Evolutionary conservation across 2,888 invertebrate genomes (phyloP).

Genomic region (Clivina fossor): DNA sequence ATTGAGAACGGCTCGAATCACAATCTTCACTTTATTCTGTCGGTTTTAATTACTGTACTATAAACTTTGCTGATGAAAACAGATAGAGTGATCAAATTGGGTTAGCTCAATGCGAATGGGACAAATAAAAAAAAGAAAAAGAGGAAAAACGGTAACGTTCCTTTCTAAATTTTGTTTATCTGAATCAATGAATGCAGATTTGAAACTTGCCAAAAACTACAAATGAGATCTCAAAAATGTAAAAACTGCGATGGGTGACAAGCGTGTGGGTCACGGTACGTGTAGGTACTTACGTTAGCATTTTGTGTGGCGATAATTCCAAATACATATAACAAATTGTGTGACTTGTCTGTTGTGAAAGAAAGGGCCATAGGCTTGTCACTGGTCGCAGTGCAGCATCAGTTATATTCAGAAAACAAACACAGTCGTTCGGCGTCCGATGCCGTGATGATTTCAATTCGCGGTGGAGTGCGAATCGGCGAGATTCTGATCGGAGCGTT

Average conservation of each 20-base stretch:
- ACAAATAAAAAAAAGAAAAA: too few species aligned
- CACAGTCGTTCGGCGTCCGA: background rate
- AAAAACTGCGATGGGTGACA: constrained; percentile 12
- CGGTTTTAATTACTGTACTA: background rate
- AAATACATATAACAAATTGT: background rate
- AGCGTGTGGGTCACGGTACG: background rate
- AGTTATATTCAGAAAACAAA: constrained; percentile 33
- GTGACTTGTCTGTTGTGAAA: background rate
- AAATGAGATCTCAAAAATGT: constrained; percentile 26
- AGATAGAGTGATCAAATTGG: constrained; percentile 6
- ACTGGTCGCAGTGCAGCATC: background rate
- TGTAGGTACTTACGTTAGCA: too few species aligned
- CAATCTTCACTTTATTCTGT: background rate
- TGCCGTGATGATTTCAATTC: too few species aligned
- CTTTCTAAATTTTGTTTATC: constrained; percentile 14
- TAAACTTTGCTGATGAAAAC: background rate
- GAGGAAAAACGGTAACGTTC: background rate
- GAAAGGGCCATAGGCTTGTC: constrained; percentile 1
- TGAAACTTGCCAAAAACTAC: constrained; percentile 24
- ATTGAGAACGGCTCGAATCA: constrained; percentile 15
- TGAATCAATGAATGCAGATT: constrained; percentile 23
- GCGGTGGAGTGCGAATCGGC: too few species aligned
- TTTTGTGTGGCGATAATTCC: constrained; percentile 5
- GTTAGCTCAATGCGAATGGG: too few species aligned
- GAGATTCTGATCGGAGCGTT: background rate